Evolutionary conservation across 2,797 vertebrate genomes (phyloP).

Genomic region (Betta splendens): DNA sequence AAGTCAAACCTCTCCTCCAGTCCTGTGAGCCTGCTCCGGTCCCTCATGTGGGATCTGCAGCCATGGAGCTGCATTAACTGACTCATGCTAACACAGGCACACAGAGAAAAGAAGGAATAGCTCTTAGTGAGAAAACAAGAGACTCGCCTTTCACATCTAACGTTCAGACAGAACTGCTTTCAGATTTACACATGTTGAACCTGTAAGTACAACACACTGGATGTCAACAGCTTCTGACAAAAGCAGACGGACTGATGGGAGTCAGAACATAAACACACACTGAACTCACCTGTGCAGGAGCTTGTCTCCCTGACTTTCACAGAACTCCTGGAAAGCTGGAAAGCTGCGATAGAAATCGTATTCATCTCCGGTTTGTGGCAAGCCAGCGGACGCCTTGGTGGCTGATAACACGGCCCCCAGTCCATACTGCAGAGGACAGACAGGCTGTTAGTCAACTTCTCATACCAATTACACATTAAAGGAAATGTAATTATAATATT

Average conservation of each 20-base stretch:
- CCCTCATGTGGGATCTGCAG: constrained; percentile 86
- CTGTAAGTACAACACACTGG: no score
- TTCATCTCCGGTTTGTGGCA: constrained; percentile 92
- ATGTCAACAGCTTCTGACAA: neutral
- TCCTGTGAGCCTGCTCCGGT: constrained; percentile 84
- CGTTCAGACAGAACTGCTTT: neutral
- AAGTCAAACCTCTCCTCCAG: constrained; percentile 94
- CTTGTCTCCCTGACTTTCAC: constrained; percentile 86
- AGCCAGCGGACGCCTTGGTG: constrained; percentile 88
- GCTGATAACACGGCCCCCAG: constrained; percentile 87
- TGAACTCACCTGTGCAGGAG: constrained; percentile 87
- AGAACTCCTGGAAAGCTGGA: constrained; percentile 90
- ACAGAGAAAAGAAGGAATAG: constrained; percentile 4
- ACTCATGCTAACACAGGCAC: constrained; percentile 86
- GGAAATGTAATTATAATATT: no score
- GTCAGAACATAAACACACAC: no score
- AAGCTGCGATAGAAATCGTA: constrained; percentile 97
- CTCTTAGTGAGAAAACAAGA: neutral
- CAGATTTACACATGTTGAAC: no score
- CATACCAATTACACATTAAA: no score
- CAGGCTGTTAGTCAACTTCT: neutral
- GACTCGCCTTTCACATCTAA: neutral
- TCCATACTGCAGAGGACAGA: constrained; percentile 79
- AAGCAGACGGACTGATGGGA: no score
- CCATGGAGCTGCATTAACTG: constrained; percentile 93